Conservation (phyloP, 2,113 vertebrate species). For the Octodon degus region DNA sequence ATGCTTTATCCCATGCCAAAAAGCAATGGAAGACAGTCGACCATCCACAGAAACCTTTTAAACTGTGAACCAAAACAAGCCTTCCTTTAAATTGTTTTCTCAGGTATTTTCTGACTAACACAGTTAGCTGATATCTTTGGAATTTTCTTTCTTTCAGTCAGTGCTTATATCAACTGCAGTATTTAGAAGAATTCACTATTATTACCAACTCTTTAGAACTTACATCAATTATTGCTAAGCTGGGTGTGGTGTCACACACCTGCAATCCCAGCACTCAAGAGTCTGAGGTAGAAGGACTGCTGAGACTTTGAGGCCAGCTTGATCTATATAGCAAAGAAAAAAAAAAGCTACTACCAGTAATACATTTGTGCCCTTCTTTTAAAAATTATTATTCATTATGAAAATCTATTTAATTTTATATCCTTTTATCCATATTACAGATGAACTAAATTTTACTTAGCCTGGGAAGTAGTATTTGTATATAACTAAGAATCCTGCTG, state of each 20-base stretch:
- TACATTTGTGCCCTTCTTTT: slow-evolving; percentile 12
- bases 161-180: background rate
- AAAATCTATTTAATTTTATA: slow-evolving; percentile 39
- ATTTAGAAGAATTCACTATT: slow-evolving; percentile 30
- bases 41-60: background rate
- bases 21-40: background rate
- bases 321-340: background rate
- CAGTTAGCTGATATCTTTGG: background rate
- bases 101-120: background rate
- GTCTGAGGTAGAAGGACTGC: background rate
- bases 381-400: slow-evolving; percentile 19
- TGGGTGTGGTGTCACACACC: background rate
- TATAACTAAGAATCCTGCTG: slow-evolving; percentile 37
- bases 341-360: background rate
- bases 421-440: slow-evolving; percentile 3
- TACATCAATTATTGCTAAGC: background rate
- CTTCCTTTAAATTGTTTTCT: background rate
- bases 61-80: background rate
- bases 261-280: background rate
- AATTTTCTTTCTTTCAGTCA: slow-evolving; percentile 11
- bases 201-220: slow-evolving; percentile 12
- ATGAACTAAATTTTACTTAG: slow-evolving; percentile 31
- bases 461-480: background rate
- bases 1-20: background rate
- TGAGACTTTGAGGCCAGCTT: background rate